Evolutionary conservation across 2,113 vertebrate genomes (phyloP).

Genomic region (Solenodon paradoxus): DNA sequence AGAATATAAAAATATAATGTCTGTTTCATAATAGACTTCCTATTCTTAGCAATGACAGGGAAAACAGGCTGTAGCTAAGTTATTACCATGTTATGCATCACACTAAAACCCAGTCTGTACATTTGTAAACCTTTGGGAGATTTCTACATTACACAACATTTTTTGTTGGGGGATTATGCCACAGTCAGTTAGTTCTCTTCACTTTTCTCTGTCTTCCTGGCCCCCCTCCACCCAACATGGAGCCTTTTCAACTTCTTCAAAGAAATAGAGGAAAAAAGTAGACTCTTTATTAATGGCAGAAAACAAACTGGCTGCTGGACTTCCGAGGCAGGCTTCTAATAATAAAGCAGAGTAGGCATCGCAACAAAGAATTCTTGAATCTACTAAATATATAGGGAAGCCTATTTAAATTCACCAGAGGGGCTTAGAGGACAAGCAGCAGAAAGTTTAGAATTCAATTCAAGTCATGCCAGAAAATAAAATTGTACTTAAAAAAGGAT

Average conservation of each 20-base stretch:
- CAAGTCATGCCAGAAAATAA: constrained; percentile 81
- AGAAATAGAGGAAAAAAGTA: constrained; percentile 79
- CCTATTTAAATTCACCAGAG: constrained; percentile 85
- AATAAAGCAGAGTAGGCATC: constrained; percentile 83
- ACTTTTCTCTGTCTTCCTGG: constrained; percentile 79
- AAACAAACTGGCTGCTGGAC: constrained; percentile 87
- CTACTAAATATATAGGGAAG: constrained; percentile 85
- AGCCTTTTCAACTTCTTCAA: constrained; percentile 87
- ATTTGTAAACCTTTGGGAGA: constrained; percentile 80
- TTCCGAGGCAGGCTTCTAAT: constrained; percentile 84
- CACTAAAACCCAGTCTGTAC: constrained; percentile 78
- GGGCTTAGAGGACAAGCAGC: constrained; percentile 82
- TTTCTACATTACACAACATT: constrained; percentile 83
- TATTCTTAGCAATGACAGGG: constrained; percentile 48
- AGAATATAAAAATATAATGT: constrained; percentile 62
- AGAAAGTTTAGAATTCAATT: constrained; percentile 84
- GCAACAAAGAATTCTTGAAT: constrained; percentile 86
- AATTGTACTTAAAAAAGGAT: constrained; percentile 79
- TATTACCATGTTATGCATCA: constrained; percentile 76
- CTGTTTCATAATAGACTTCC: constrained; percentile 67
- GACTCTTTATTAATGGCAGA: constrained; percentile 87
- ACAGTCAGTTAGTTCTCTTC: constrained; percentile 80
- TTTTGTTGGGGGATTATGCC: constrained; percentile 82
- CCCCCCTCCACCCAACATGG: constrained; percentile 79
- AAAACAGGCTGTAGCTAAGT: constrained; percentile 72